Conservation (phyloP, 2,888 invertebrate genomes). For the Chironomus tentans region DNA sequence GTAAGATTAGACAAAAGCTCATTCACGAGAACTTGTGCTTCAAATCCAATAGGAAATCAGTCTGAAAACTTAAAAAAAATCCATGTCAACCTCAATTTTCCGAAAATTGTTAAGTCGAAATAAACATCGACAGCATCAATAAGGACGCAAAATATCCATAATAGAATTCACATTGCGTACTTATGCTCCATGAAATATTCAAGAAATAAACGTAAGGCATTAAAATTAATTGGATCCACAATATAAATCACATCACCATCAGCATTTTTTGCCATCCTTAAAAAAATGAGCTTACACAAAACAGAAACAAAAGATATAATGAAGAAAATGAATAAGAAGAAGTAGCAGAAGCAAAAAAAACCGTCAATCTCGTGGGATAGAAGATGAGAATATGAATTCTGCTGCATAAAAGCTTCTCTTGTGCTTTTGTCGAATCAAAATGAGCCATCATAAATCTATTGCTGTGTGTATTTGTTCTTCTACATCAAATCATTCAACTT, state of each 20-base stretch:
- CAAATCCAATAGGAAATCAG: too few relatives aligned
- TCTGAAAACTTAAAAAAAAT: too few relatives aligned
- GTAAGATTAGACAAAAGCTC: too few relatives aligned
- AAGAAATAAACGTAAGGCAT: not conserved
- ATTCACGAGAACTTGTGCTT: too few relatives aligned
- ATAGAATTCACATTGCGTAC: not conserved
- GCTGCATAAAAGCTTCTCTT: not conserved
- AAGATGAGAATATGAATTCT: not conserved
- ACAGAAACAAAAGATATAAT: too few relatives aligned
- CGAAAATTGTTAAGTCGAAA: too few relatives aligned
- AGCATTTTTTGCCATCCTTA: not conserved
- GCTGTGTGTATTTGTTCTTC: not conserved
- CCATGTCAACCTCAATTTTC: too few relatives aligned
- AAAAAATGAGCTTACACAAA: too few relatives aligned
- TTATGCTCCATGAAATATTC: not conserved
- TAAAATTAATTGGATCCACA: not conserved
- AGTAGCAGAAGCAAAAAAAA: not conserved
- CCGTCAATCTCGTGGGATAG: not conserved
- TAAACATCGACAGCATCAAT: too few relatives aligned
- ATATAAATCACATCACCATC: not conserved
- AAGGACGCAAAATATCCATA: too few relatives aligned
- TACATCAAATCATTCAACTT: not conserved
- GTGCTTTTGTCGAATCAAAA: not conserved
- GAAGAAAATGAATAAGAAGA: not conserved
- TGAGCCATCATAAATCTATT: not conserved